phyloP scores from a whole-genome alignment of 2,113 vertebrate genomes.

The Caranx melampygus region DNA sequence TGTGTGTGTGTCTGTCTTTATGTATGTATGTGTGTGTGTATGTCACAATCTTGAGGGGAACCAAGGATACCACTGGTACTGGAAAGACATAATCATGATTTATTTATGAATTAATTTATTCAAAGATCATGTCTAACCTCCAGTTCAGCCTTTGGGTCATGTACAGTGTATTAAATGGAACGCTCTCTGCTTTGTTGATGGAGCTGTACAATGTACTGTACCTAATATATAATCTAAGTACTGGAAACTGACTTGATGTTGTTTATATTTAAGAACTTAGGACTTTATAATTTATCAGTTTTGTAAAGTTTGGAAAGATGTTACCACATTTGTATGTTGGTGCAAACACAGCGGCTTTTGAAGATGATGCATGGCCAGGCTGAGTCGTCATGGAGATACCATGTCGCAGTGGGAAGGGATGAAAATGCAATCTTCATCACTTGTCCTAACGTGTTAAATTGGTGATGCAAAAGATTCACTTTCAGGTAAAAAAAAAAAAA shows the following conservation, averaged over 20 bases:
- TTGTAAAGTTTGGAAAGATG: slow-evolving; percentile 69
- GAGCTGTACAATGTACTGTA: slow-evolving; percentile 68
- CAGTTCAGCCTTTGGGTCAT: slow-evolving; percentile 68
- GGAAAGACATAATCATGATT: slow-evolving; percentile 78
- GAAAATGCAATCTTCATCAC: slow-evolving; percentile 18
- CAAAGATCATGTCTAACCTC: slow-evolving; percentile 73
- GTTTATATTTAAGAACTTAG: slow-evolving; percentile 76
- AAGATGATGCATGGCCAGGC: slow-evolving; percentile 7
- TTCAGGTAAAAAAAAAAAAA: background rate
- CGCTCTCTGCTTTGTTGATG: slow-evolving; percentile 11
- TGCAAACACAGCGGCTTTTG: slow-evolving; percentile 30
- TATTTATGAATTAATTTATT: slow-evolving; percentile 83
- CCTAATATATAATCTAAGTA: slow-evolving; percentile 67
- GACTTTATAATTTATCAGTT: slow-evolving; percentile 73
- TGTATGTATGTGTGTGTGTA: slow-evolving; percentile 9
- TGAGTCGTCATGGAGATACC: slow-evolving; percentile 3
- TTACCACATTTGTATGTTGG: slow-evolving; percentile 57
- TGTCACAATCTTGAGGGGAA: slow-evolving; percentile 55
- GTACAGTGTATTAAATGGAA: slow-evolving; percentile 50
- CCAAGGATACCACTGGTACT: slow-evolving; percentile 63
- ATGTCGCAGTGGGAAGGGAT: slow-evolving; percentile 2
- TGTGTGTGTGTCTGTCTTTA: slow-evolving; percentile 22
- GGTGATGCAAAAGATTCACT: slow-evolving; percentile 25
- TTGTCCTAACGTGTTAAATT: slow-evolving; percentile 15
- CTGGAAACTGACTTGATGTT: slow-evolving; percentile 79